Percentiles rank a stretch among this genome's conserved stretches.
These are phyloP conservation scores for Zosterops borbonicus DNA, from an alignment of 2,113 vertebrate species.

Conservation along the genomic window DNA sequence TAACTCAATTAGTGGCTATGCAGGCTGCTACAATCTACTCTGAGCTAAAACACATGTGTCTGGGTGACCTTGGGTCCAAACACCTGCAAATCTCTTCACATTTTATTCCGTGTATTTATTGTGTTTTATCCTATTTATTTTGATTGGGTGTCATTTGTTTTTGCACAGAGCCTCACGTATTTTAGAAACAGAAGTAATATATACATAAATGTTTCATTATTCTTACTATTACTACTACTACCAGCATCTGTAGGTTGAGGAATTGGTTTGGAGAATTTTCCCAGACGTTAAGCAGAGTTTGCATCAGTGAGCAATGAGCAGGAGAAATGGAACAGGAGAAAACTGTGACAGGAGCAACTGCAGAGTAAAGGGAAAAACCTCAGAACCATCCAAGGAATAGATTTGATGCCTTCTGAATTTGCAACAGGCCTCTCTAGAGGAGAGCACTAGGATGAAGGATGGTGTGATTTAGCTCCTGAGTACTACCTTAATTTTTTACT, in stretches of 20 bases:
- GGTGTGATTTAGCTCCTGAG: not conserved
- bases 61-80: not conserved
- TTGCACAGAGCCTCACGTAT: not conserved
- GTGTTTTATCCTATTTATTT: slow-evolving; percentile 30
- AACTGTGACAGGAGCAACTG: not conserved
- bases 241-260: not conserved
- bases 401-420: not conserved
- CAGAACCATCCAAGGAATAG: not conserved
- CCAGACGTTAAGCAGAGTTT: slow-evolving; percentile 12
- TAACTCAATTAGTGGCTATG: not conserved
- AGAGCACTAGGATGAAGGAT: not conserved
- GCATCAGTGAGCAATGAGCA: not conserved
- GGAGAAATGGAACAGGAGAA: not conserved
- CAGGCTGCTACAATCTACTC: not conserved
- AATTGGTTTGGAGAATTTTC: slow-evolving; percentile 4
- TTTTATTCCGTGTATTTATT: slow-evolving; percentile 25
- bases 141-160: slow-evolving; percentile 14
- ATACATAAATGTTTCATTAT: slow-evolving; percentile 23
- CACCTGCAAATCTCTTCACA: slow-evolving; percentile 35
- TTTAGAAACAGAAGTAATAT: not conserved
- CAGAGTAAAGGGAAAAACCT: not conserved
- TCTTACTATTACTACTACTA: slow-evolving; percentile 10
- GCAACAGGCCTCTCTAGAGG: not conserved
- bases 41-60: slow-evolving; percentile 24
- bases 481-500: not conserved